Conservation (phyloP, 2,888 invertebrate genomes). For the Lissocephala sabroskyi region DNA sequence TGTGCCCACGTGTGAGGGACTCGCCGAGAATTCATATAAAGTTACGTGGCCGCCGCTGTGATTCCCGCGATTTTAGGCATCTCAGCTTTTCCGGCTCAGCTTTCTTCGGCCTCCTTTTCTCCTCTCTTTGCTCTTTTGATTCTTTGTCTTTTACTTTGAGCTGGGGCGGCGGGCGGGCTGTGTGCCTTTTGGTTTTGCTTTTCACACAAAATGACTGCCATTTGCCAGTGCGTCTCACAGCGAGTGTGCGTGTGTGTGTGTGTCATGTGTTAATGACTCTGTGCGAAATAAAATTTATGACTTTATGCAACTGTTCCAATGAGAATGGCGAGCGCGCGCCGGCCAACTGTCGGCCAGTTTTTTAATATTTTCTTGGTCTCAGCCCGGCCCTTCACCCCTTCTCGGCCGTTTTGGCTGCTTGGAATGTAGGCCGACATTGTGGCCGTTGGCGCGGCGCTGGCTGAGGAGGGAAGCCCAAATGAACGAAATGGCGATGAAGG, state of each 20-base stretch:
- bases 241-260: slow-evolving; percentile 19
- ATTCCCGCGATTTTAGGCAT: slow-evolving; percentile 41
- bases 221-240: slow-evolving; percentile 5
- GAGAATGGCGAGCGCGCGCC: slow-evolving; percentile 10
- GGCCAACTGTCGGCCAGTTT: slow-evolving; percentile 2
- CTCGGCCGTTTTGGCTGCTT: slow-evolving; percentile 41
- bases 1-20: not conserved
- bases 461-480: too few relatives aligned
- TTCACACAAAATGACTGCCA: slow-evolving; percentile 41
- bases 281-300: slow-evolving; percentile 63
- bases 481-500: slow-evolving; percentile 24
- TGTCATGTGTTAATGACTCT: slow-evolving; percentile 64
- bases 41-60: slow-evolving; percentile 57
- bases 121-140: slow-evolving; percentile 4
- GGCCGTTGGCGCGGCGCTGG: slow-evolving; percentile 41
- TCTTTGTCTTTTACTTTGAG: slow-evolving; percentile 35
- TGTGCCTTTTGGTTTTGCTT: slow-evolving; percentile 55
- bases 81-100: slow-evolving; percentile 32
- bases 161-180: too few relatives aligned
- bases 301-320: slow-evolving; percentile 63
- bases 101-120: slow-evolving; percentile 8
- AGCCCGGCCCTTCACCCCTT: slow-evolving; percentile 18
- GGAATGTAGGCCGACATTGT: slow-evolving; percentile 64
- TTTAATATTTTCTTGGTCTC: slow-evolving; percentile 4
- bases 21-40: slow-evolving; percentile 41